Conservation (phyloP, 2,888 invertebrate species). For the Pseudococcus longispinus region DNA sequence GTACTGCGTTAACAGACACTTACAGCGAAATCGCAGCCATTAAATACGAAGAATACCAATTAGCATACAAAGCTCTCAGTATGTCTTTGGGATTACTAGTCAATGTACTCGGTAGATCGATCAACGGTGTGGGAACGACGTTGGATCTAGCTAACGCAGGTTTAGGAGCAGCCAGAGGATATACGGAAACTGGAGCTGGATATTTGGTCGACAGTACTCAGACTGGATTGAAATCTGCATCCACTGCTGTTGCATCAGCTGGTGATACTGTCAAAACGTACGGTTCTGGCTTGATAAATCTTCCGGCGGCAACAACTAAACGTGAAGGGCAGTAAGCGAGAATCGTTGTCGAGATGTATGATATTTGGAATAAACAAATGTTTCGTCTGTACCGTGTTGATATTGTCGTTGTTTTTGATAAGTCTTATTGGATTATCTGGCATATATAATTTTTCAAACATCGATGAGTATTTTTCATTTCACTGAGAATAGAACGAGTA, state of each 20-base stretch:
- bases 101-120: background rate
- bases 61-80: background rate
- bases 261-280: background rate
- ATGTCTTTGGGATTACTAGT: background rate
- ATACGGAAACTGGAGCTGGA: background rate
- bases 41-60: constrained; percentile 7
- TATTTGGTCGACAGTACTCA: background rate
- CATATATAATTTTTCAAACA: too few relatives aligned
- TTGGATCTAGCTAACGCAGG: background rate
- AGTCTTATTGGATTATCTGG: too few relatives aligned
- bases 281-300: background rate
- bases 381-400: background rate
- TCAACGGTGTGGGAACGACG: background rate
- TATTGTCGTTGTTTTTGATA: too few relatives aligned
- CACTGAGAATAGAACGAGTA: too few relatives aligned
- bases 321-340: background rate
- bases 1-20: background rate
- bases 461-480: too few relatives aligned
- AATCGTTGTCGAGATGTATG: background rate
- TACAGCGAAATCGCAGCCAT: background rate
- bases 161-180: background rate
- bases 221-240: background rate
- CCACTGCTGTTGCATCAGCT: background rate
- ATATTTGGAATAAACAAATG: background rate
- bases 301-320: background rate